Base-by-base conservation (phyloP, 2,888 invertebrate genomes). In the Resseliella maxima region DNA sequence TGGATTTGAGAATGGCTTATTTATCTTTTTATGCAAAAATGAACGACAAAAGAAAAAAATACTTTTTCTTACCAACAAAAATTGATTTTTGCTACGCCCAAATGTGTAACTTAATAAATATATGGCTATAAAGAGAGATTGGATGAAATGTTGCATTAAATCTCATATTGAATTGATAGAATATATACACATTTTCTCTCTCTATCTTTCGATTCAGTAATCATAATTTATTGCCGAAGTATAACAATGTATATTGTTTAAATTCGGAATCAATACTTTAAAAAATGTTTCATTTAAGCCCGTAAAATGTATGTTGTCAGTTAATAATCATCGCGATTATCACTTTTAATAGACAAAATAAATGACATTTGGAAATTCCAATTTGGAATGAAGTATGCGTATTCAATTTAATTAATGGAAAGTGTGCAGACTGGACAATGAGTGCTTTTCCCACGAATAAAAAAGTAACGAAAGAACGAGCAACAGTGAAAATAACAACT, bases 191-290 rank as follows among this genome's bases (percentile, higher is more conserved):
- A 31, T 72, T 72, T 72, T 3, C 24, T 31, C 15, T n/a, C 31
- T 35, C 31, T 31, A 31, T 31, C 31, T 0, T 31, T 72, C 15
- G 12, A 31, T 72, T 72, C 72, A 72, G 72, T 35, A 72, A 72
- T 72, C 72, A 72, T 72, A 72, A 72, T 72, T 72, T 72, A 72
- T 72, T 72, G 15, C 31, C 72, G 31, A 35, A 8, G 72, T 31
- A 31, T 31, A 72, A 72, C 31, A 35, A 72, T 72, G 72, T n/a
- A n/a, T n/a, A n/a, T n/a, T n/a, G n/a, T n/a, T n/a, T n/a, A n/a
- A n/a, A n/a, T n/a, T n/a, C n/a, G n/a, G n/a, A n/a, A n/a, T n/a
- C n/a, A n/a, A n/a, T n/a, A n/a, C n/a, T n/a, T n/a, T n/a, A n/a
- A n/a, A n/a, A n/a, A n/a, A 24, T 59, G 2, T 24, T 59, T 59